Conservation (phyloP, 2,797 vertebrate genomes). For the Ispidina lecontei region DNA sequence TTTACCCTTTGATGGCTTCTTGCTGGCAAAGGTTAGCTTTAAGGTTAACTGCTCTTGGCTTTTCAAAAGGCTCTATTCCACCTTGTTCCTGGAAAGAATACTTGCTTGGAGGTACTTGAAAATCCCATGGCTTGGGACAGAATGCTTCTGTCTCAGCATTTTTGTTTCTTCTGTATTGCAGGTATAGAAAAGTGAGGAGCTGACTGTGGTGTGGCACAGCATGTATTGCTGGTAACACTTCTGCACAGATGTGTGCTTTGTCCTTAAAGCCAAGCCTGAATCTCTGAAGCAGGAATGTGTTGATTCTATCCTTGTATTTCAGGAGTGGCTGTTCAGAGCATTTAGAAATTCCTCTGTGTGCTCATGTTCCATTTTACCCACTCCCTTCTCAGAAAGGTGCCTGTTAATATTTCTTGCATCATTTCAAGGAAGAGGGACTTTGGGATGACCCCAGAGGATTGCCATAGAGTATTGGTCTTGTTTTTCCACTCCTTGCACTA, state of each 20-base stretch:
- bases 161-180: not conserved
- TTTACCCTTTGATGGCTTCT: not conserved
- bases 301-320: not conserved
- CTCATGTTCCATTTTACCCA: not conserved
- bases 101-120: not conserved
- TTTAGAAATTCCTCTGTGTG: not conserved
- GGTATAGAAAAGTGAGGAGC: not conserved
- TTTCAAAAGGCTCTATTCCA: not conserved
- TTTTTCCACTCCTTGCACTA: not conserved
- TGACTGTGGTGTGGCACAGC: not conserved
- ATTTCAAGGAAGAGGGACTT: not conserved
- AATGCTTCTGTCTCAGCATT: not conserved
- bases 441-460: not conserved
- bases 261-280: not conserved
- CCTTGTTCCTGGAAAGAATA: not conserved
- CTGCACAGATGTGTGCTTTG: not conserved
- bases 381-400: not conserved
- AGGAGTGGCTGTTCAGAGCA: not conserved
- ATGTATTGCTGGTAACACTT: not conserved
- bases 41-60: not conserved
- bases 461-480: not conserved
- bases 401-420: not conserved
- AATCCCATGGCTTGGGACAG: not conserved
- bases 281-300: not conserved
- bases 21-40: not conserved